Conservation (phyloP, 2,113 vertebrate genomes). For the Plecotus auritus region DNA sequence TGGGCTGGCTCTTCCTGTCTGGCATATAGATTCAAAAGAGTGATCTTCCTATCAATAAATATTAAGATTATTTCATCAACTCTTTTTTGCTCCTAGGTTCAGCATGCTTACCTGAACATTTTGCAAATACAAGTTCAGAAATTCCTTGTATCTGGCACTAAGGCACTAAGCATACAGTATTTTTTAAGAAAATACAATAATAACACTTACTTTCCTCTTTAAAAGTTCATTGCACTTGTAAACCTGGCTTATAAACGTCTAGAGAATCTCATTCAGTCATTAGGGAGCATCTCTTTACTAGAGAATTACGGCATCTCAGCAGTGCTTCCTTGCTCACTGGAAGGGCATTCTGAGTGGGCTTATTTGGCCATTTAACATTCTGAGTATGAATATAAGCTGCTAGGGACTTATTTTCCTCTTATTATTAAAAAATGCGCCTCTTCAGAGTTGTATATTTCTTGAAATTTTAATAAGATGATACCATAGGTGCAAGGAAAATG, state of each 20-base stretch:
- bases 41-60: background rate
- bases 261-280: background rate
- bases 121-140: background rate
- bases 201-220: background rate
- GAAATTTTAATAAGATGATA: conserved; percentile 6
- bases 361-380: background rate
- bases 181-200: background rate
- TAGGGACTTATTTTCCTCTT: background rate
- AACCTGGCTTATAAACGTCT: background rate
- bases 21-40: background rate
- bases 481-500: background rate
- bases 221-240: background rate
- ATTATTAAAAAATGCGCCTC: background rate
- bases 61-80: background rate
- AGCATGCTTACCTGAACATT: background rate
- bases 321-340: background rate
- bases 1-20: background rate
- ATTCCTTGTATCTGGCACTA: background rate
- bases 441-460: background rate
- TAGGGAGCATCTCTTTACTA: background rate
- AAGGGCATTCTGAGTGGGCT: background rate
- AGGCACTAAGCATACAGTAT: background rate
- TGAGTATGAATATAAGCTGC: background rate
- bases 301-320: background rate
- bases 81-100: background rate